These are phyloP conservation scores for Aphidius colemani DNA, from an alignment of 2,888 invertebrate species.

Conservation along the genomic window DNA sequence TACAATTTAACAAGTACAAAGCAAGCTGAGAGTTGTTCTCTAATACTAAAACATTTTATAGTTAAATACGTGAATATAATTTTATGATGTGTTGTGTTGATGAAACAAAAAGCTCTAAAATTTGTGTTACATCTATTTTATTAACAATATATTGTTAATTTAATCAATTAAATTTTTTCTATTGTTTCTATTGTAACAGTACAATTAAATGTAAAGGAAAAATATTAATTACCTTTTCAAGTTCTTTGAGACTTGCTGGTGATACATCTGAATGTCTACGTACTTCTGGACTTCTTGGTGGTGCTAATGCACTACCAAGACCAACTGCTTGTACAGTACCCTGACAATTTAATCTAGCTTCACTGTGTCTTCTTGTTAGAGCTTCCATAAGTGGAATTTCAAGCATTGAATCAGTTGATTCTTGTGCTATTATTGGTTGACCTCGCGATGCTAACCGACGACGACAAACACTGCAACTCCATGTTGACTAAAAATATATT, in stretches of 20 bases:
- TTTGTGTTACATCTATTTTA: not conserved
- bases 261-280: constrained; percentile 85
- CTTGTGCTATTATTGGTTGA: constrained; percentile 73
- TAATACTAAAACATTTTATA: not conserved
- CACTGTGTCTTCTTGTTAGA: constrained; percentile 80
- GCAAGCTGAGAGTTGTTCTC: not conserved
- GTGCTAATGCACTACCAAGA: constrained; percentile 72
- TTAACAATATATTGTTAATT: not conserved
- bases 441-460: constrained; percentile 79
- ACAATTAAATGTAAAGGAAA: too few species aligned
- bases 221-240: constrained; percentile 73
- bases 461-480: constrained; percentile 89
- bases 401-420: constrained; percentile 82
- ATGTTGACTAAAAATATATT: constrained; percentile 66
- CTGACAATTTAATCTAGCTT: constrained; percentile 70
- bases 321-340: constrained; percentile 55
- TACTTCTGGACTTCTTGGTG: constrained; percentile 81
- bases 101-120: not conserved
- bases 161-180: not conserved
- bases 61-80: not conserved
- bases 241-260: constrained; percentile 82
- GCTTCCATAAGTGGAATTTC: constrained; percentile 81
- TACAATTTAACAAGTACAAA: not conserved
- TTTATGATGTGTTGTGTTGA: not conserved
- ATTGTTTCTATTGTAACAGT: too few species aligned